Evolutionary conservation across 2,113 vertebrate genomes (phyloP).

Genomic region (Aplodontia rufa): DNA sequence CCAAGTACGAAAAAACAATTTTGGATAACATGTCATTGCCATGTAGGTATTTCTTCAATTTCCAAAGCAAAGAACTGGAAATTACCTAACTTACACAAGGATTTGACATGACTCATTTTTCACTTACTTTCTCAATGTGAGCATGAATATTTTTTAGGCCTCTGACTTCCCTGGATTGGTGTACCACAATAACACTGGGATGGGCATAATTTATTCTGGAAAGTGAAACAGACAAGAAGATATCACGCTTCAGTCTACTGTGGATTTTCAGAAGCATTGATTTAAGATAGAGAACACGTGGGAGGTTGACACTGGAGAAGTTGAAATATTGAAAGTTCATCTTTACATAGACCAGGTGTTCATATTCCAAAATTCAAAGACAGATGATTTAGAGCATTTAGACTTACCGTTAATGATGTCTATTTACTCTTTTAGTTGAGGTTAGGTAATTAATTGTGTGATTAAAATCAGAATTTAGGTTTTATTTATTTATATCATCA

Average conservation of each 20-base stretch:
- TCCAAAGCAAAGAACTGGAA: slow-evolving; percentile 9
- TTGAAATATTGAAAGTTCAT: not conserved
- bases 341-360: not conserved
- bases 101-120: not conserved
- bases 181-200: not conserved
- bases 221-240: not conserved
- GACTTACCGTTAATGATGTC: not conserved
- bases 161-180: not conserved
- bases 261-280: not conserved
- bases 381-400: not conserved
- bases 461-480: not conserved
- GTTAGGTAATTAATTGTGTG: not conserved
- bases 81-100: not conserved
- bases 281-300: not conserved
- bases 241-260: not conserved
- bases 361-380: not conserved
- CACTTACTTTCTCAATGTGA: not conserved
- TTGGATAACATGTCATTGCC: not conserved
- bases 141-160: not conserved
- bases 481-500: not conserved
- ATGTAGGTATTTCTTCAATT: not conserved
- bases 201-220: not conserved
- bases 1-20: too few relatives aligned
- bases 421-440: not conserved
- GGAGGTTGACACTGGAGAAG: not conserved